phyloP scores from a whole-genome alignment of 2,888 invertebrate species.

The Leptarthrus brevirostris region DNA sequence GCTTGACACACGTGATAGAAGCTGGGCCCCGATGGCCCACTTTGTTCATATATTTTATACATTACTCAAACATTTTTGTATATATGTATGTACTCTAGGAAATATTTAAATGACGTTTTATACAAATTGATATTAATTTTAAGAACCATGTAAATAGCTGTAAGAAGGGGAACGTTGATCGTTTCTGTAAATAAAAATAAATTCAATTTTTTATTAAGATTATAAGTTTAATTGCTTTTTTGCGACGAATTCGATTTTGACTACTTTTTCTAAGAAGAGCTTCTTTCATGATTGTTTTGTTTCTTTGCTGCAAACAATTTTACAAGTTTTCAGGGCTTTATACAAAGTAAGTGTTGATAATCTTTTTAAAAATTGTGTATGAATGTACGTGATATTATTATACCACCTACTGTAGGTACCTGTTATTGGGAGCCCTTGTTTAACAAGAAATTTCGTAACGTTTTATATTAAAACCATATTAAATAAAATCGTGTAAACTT shows the following conservation, averaged over 20 bases:
- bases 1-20: constrained; percentile 35
- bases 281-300: neutral
- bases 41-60: constrained; percentile 22
- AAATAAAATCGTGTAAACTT: too few species aligned
- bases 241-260: neutral
- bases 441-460: too few species aligned
- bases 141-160: constrained; percentile 17
- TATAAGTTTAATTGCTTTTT: neutral
- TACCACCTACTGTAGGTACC: too few species aligned
- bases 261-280: constrained; percentile 8
- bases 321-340: too few species aligned
- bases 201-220: constrained; percentile 16
- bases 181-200: constrained; percentile 17
- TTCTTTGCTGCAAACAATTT: too few species aligned
- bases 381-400: too few species aligned
- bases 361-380: too few species aligned
- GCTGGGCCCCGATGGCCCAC: neutral
- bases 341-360: too few species aligned
- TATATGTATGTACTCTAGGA: constrained; percentile 21
- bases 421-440: too few species aligned
- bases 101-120: constrained; percentile 42
- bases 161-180: constrained; percentile 2
- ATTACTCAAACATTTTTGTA: constrained; percentile 37
- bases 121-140: constrained; percentile 38
- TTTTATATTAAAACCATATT: too few species aligned